These are phyloP conservation scores for Pachycephala philippinensis DNA, from an alignment of 2,113 vertebrate species.

Conservation along the genomic window DNA sequence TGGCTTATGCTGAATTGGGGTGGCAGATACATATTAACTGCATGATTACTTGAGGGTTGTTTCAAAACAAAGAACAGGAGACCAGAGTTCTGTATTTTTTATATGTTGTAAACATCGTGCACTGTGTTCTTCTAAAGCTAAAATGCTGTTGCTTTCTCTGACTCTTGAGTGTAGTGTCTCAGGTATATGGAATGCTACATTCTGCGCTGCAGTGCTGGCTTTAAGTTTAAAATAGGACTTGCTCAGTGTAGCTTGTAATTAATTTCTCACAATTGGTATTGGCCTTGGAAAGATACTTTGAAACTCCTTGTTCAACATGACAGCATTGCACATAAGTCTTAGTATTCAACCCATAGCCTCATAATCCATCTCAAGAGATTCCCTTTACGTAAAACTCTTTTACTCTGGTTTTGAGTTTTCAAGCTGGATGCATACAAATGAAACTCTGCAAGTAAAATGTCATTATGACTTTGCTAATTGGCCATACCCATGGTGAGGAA, in stretches of 20 bases:
- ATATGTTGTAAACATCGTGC: not conserved
- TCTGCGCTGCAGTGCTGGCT: not conserved
- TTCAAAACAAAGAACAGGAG: not conserved
- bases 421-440: not conserved
- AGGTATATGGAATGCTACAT: not conserved
- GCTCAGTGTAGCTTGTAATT: not conserved
- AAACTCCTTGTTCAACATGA: not conserved
- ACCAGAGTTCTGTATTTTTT: not conserved
- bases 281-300: not conserved
- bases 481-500: not conserved
- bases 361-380: not conserved
- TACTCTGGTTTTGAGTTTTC: not conserved
- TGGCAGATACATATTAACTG: not conserved
- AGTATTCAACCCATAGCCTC: not conserved
- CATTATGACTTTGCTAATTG: not conserved
- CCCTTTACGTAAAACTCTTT: rapidly evolving
- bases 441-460: not conserved
- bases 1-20: not conserved
- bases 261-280: not conserved
- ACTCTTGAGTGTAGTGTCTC: not conserved
- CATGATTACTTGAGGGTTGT: not conserved
- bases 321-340: not conserved
- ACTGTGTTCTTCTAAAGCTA: not conserved
- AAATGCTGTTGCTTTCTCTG: not conserved
- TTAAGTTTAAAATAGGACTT: not conserved